Conservation (phyloP, 2,113 vertebrate genomes). For the Phycodurus eques region DNA sequence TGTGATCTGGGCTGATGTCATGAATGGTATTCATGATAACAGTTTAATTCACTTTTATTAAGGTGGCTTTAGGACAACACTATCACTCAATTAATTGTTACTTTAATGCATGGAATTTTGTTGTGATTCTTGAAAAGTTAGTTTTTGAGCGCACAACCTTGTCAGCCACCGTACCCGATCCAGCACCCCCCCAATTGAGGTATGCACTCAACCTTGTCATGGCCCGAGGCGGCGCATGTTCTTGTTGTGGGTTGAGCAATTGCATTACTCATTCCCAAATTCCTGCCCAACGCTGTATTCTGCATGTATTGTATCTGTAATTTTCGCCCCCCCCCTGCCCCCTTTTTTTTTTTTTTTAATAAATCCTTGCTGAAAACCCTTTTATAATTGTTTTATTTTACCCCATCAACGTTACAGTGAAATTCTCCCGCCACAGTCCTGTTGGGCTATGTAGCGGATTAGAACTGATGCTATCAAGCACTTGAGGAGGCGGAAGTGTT, state of each 20-base stretch:
- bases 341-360: no score
- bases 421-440: slow-evolving; percentile 3
- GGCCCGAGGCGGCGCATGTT: slow-evolving; percentile 76
- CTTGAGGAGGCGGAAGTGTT: slow-evolving; percentile 42
- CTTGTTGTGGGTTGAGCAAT: slow-evolving; percentile 80
- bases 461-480: slow-evolving; percentile 52
- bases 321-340: neutral
- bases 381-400: neutral
- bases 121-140: neutral
- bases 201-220: slow-evolving; percentile 71
- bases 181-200: slow-evolving; percentile 56
- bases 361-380: slow-evolving; percentile 23
- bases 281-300: slow-evolving; percentile 67
- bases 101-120: neutral
- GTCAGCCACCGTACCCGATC: neutral
- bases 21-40: neutral
- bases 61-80: neutral
- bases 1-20: no score
- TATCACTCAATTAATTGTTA: neutral
- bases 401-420: slow-evolving; percentile 8
- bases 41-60: neutral
- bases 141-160: neutral
- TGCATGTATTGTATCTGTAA: slow-evolving; percentile 31
- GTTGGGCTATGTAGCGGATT: slow-evolving; percentile 29
- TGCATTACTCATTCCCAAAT: slow-evolving; percentile 80